Base-by-base conservation (phyloP, 2,888 invertebrate species). In the Cloeon dipterum region DNA sequence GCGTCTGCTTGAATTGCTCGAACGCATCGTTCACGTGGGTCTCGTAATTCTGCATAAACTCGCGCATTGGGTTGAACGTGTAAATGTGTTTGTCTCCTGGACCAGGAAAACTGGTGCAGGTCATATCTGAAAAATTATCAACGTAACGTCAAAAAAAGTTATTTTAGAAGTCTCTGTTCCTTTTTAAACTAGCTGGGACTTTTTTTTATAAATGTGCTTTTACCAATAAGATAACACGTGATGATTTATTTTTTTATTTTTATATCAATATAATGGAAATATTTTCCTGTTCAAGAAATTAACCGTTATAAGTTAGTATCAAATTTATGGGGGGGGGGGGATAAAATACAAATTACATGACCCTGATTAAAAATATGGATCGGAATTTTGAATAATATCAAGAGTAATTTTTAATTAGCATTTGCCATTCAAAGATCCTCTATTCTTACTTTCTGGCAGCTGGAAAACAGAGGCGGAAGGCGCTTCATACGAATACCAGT, bases 41-140 rank as follows among this genome's bases (percentile, higher is more conserved):
- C 16, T 74, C 73, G 21, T 65, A 61, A 21, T 65, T 64, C 47
- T 78, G 70, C 11, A 93, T 61, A 49, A 81, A 93, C 61, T 94
- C 93, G 44, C 68, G 70, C 77, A 93, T 89, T 1, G 93, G 93
- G 59, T 93, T 93, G 58, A 88, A 86, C 0, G 81, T 76, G 37
- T 78, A 76, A 48, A 70, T 60, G 52, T 81, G 77, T 13, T 65
- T 64, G 5, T 64, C 61, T 1, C 83, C 82, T 2, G 91, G 91
- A 0, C 88, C 89, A 0, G 91, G 89, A 59, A 89, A 93, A 11
- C 71, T 66, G 2, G 66, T 59, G 49, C 83, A 85, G 10, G 67
- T 61, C 50, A 70, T 51, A 39, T 63, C 78, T 77, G 49, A n/a
- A 55, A 51, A 34, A 29, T 23, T 29, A n/a, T 34, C 36, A 41